Conservation (phyloP, 2,113 vertebrate species). For the Pollachius pollachius region DNA sequence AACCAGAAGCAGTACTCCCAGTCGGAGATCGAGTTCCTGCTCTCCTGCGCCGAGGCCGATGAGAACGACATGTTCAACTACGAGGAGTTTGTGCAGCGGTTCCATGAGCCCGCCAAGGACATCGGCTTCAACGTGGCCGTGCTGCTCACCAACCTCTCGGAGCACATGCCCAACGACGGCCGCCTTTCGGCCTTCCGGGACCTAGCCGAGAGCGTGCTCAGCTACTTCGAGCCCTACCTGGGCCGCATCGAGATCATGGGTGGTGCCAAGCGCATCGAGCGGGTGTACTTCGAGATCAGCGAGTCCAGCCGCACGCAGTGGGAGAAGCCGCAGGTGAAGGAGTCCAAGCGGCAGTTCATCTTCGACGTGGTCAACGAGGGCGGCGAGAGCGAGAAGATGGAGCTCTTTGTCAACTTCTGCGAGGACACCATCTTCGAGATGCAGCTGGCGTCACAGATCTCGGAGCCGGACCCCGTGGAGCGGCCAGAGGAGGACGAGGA, state of each 20-base stretch:
- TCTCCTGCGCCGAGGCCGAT: conserved; percentile 92
- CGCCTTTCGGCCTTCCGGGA: conserved; percentile 89
- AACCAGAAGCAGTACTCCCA: conserved; percentile 95
- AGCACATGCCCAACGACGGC: conserved; percentile 94
- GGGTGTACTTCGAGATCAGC: conserved; percentile 97
- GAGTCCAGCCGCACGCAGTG: conserved; percentile 95
- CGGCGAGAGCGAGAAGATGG: conserved; percentile 99
- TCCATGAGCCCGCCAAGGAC: conserved; percentile 96
- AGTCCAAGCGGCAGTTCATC: conserved; percentile 97
- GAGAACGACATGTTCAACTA: conserved; percentile 99
- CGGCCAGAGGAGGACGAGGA: conserved; percentile 82
- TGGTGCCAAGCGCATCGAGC: conserved; percentile 93
- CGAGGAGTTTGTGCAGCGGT: conserved; percentile 90
- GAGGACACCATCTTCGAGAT: conserved; percentile 99
- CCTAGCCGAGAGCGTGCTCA: conserved; percentile 92
- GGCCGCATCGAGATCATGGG: conserved; percentile 98
- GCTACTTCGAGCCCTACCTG: conserved; percentile 93
- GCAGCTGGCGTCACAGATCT: conserved; percentile 96
- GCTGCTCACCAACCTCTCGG: conserved; percentile 91
- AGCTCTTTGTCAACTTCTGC: conserved; percentile 98
- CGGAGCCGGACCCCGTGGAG: conserved; percentile 86
- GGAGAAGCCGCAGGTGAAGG: conserved; percentile 98
- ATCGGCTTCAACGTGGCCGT: conserved; percentile 98
- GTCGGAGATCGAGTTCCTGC: conserved; percentile 94
- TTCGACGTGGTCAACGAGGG: conserved; percentile 99